Conservation (phyloP, 2,797 vertebrate genomes). For the Apodemus agrarius region DNA sequence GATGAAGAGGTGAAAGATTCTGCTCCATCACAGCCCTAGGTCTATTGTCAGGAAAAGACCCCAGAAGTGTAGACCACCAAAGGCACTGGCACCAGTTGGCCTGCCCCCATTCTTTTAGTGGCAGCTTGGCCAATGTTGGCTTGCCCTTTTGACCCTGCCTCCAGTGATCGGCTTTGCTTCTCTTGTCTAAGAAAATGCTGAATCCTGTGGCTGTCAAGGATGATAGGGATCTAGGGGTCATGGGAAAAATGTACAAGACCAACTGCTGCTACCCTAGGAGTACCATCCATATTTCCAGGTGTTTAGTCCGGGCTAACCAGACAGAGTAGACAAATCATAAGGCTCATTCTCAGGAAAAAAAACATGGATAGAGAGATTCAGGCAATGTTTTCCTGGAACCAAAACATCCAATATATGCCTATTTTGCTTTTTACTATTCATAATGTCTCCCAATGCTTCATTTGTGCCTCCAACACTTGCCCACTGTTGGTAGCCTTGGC, state of each 20-base stretch:
- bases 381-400: neutral
- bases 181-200: neutral
- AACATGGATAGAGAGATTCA: neutral
- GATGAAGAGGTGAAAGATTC: neutral
- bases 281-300: neutral
- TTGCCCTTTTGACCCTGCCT: neutral
- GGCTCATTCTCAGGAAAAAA: neutral
- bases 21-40: neutral
- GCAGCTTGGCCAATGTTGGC: neutral
- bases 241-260: neutral
- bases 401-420: neutral
- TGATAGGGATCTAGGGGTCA: neutral
- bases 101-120: too few relatives aligned
- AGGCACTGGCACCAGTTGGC: too few relatives aligned
- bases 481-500: neutral
- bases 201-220: neutral
- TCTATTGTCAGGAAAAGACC: too few relatives aligned
- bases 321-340: neutral
- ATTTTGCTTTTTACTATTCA: neutral
- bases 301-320: neutral
- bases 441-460: neutral
- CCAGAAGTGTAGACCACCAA: too few relatives aligned
- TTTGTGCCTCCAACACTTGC: neutral
- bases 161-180: neutral
- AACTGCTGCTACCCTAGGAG: neutral